phyloP scores from a whole-genome alignment of 2,797 vertebrate species.

The Petrocephalus schoutedeni region DNA sequence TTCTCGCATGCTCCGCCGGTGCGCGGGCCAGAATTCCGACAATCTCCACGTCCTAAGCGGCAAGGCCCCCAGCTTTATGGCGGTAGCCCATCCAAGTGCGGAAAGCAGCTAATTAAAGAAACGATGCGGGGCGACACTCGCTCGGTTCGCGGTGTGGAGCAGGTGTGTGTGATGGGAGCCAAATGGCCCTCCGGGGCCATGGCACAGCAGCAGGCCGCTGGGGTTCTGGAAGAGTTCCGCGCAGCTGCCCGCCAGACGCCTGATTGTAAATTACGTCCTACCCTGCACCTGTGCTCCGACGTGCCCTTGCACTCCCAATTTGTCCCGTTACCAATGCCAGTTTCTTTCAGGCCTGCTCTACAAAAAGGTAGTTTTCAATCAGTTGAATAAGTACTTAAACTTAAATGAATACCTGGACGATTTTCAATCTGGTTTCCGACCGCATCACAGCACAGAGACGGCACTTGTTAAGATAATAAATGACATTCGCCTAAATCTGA shows the following conservation, averaged over 20 bases:
- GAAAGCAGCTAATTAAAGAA: background rate
- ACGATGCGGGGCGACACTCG: background rate
- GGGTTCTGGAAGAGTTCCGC: background rate
- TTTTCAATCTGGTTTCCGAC: too few species aligned
- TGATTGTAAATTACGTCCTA: background rate
- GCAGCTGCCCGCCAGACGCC: background rate
- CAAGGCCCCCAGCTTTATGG: background rate
- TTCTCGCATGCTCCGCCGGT: background rate
- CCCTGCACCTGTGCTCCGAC: constrained; percentile 4
- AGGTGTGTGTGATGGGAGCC: background rate
- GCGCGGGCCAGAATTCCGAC: background rate
- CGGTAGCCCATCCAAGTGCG: background rate
- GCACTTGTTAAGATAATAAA: too few species aligned
- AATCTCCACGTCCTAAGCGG: background rate
- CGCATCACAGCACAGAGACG: too few species aligned
- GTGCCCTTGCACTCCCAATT: background rate
- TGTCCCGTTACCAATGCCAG: background rate
- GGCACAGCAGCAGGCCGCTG: background rate
- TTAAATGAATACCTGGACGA: too few species aligned
- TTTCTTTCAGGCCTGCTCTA: background rate
- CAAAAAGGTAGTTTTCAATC: too few species aligned
- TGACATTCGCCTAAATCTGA: too few species aligned
- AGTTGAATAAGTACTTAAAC: too few species aligned
- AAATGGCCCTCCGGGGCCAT: background rate
- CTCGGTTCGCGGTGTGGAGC: background rate